Conservation (phyloP, 2,888 invertebrate species). For the Fabriciana adippe region DNA sequence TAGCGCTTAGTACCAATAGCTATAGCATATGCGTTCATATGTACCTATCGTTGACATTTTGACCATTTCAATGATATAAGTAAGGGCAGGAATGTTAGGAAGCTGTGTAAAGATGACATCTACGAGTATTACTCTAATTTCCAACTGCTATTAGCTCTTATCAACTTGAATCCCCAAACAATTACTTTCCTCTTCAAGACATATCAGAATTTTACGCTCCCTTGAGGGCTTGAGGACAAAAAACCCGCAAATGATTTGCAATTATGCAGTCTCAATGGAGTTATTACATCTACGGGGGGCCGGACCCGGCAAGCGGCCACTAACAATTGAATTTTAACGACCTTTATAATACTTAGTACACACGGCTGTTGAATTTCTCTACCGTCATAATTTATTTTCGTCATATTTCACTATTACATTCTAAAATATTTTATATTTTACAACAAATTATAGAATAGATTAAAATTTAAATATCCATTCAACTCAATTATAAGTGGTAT, state of each 20-base stretch:
- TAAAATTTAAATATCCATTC: too few relatives aligned
- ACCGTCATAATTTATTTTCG: not conserved
- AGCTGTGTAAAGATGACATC: not conserved
- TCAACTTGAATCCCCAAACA: constrained; percentile 16
- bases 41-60: too few relatives aligned
- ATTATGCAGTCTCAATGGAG: constrained; percentile 79
- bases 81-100: not conserved
- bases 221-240: constrained; percentile 49
- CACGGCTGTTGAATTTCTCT: constrained; percentile 44
- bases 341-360: constrained; percentile 63
- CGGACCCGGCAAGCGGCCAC: constrained; percentile 61
- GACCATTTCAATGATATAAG: too few relatives aligned
- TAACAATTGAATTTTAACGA: constrained; percentile 82
- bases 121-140: constrained; percentile 10
- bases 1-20: too few relatives aligned
- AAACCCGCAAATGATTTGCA: constrained; percentile 80
- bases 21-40: too few relatives aligned
- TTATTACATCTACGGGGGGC: constrained; percentile 75
- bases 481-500: too few relatives aligned
- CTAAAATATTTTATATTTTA: not conserved
- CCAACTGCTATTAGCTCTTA: constrained; percentile 11
- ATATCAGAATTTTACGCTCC: constrained; percentile 46
- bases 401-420: not conserved
- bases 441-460: too few relatives aligned
- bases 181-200: constrained; percentile 35